These are phyloP conservation scores for Psilopsiagon aymara DNA, from an alignment of 2,113 vertebrate species.

Conservation along the genomic window DNA sequence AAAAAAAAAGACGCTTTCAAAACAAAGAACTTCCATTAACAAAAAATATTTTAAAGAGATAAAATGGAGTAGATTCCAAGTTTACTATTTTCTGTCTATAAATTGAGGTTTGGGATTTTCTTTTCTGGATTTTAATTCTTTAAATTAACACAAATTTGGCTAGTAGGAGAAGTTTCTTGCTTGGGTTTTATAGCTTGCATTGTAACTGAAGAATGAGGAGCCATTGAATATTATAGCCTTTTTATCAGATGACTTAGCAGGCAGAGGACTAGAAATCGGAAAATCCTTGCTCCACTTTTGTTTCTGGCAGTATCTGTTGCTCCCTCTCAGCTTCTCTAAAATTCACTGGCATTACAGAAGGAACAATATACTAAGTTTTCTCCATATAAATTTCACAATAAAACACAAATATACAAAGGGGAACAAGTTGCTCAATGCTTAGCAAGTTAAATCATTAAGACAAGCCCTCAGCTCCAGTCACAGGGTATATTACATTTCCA, in stretches of 20 bases:
- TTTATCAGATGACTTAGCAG: background rate
- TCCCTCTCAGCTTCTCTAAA: background rate
- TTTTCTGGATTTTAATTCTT: background rate
- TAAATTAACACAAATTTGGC: background rate
- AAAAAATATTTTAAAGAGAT: background rate
- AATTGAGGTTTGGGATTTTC: background rate
- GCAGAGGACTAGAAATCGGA: background rate
- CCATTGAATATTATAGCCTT: background rate
- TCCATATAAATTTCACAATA: background rate
- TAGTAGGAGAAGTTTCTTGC: background rate
- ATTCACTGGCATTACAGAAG: background rate
- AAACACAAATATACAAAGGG: background rate
- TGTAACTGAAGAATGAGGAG: background rate
- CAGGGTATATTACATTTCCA: fast-evolving
- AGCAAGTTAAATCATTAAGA: background rate
- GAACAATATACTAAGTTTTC: background rate
- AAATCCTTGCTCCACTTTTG: background rate
- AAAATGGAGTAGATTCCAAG: background rate
- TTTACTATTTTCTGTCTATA: background rate
- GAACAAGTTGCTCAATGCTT: background rate
- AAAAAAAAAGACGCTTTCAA: background rate
- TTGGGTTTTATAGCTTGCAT: background rate
- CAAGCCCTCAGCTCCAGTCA: background rate
- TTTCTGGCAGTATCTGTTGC: background rate
- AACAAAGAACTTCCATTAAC: conserved; percentile 1